Conservation (phyloP, 2,888 invertebrate genomes). For the Cheilosia vulpina region DNA sequence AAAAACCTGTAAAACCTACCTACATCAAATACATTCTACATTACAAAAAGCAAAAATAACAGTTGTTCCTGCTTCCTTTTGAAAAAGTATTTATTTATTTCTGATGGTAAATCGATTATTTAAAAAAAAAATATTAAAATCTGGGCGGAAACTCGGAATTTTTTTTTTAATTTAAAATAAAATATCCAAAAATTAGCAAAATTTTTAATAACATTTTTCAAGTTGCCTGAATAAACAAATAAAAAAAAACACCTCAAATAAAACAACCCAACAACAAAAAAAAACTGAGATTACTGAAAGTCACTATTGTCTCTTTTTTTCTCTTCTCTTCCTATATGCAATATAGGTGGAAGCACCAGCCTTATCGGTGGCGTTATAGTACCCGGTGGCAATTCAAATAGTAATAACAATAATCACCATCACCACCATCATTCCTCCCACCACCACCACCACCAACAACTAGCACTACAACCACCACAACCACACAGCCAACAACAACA, state of each 20-base stretch:
- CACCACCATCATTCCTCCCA: constrained; percentile 79
- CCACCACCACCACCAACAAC: constrained; percentile 79
- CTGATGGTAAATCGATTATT: constrained; percentile 51
- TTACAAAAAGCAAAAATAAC: constrained; percentile 46
- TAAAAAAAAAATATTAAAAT: constrained; percentile 50
- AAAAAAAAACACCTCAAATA: constrained; percentile 71
- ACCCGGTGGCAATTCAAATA: constrained; percentile 82
- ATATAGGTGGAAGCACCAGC: constrained; percentile 83
- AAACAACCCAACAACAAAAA: constrained; percentile 71
- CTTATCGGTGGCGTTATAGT: constrained; percentile 83
- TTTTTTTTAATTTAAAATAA: constrained; percentile 54
- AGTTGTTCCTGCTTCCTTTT: constrained; percentile 72
- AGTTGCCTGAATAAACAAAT: constrained; percentile 75
- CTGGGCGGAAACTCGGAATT: constrained; percentile 59
- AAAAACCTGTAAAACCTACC: constrained; percentile 55
- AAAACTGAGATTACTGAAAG: constrained; percentile 82
- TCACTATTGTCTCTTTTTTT: constrained; percentile 85
- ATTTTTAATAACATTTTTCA: constrained; percentile 71
- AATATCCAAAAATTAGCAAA: constrained; percentile 70
- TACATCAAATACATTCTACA: constrained; percentile 67
- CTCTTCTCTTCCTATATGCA: constrained; percentile 84
- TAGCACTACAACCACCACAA: constrained; percentile 76
- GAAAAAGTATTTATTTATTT: constrained; percentile 57
- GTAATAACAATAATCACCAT: constrained; percentile 81
- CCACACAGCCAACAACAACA: constrained; percentile 74